phyloP scores from a whole-genome alignment of 2,113 vertebrate species.

The Tonatia bakeri region DNA sequence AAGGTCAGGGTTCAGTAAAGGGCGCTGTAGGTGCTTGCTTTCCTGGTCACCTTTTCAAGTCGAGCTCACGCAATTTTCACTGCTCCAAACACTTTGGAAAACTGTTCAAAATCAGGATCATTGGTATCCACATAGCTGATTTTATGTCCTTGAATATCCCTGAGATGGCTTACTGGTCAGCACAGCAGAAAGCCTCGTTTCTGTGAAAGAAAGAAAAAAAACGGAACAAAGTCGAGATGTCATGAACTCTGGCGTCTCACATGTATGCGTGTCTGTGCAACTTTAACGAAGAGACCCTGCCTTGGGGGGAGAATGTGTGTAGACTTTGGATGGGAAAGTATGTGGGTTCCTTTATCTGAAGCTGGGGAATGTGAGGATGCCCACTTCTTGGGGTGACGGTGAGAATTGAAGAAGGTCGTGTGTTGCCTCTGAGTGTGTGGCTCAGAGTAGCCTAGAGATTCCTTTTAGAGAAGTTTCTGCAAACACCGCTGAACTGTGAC shows the following conservation, averaged over 20 bases:
- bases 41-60: neutral
- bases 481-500: neutral
- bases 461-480: neutral
- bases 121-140: neutral
- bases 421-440: neutral
- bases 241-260: neutral
- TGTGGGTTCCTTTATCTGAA: neutral
- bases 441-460: neutral
- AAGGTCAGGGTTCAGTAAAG: neutral
- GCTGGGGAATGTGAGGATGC: neutral
- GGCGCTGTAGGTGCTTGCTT: too few relatives aligned
- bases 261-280: neutral
- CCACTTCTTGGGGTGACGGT: neutral
- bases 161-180: neutral
- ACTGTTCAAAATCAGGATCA: neutral
- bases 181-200: neutral
- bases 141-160: neutral
- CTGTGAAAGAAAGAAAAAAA: neutral
- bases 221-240: neutral
- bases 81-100: neutral
- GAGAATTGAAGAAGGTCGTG: neutral
- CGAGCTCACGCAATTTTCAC: neutral
- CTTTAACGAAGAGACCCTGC: neutral
- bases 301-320: too few relatives aligned
- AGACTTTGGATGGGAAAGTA: neutral